Conservation (phyloP, 1,140 invertebrate genomes). For the Goniozus legneri region DNA sequence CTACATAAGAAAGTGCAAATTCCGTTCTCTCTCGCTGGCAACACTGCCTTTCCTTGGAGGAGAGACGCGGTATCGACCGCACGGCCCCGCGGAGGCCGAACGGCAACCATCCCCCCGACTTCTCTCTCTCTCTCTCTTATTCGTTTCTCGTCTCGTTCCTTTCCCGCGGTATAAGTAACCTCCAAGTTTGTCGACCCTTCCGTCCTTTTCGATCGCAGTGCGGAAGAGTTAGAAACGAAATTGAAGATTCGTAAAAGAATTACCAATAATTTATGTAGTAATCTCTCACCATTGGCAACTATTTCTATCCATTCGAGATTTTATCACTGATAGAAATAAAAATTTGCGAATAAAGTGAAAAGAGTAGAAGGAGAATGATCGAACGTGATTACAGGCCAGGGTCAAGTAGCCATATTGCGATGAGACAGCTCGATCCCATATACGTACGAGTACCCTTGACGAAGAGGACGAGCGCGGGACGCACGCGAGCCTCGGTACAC, state of each 20-base stretch:
- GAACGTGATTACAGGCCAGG: not conserved
- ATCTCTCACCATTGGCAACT: too few relatives aligned
- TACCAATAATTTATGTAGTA: not conserved
- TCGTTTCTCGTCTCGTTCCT: too few relatives aligned
- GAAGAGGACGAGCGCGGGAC: too few relatives aligned
- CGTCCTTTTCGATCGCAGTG: constrained; percentile 23
- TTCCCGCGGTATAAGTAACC: constrained; percentile 14
- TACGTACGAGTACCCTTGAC: too few relatives aligned
- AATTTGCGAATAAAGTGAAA: too few relatives aligned
- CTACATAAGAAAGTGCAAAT: constrained; percentile 36
- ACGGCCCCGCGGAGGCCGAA: constrained; percentile 30
- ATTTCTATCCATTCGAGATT: not conserved
- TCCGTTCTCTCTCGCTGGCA: constrained; percentile 32
- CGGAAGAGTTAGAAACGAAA: too few relatives aligned
- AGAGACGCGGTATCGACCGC: constrained; percentile 39
- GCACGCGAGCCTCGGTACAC: too few relatives aligned
- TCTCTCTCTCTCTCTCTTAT: too few relatives aligned
- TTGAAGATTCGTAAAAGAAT: too few relatives aligned
- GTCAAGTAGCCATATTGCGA: not conserved
- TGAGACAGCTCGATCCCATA: too few relatives aligned
- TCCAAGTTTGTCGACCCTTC: constrained; percentile 24
- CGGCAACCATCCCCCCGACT: constrained; percentile 29
- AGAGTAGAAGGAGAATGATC: too few relatives aligned
- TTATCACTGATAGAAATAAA: not conserved
- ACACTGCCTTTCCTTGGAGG: constrained; percentile 26